These are phyloP conservation scores for Protobothrops flavoviridis DNA, from an alignment of 2,113 vertebrate species.

Conservation along the genomic window DNA sequence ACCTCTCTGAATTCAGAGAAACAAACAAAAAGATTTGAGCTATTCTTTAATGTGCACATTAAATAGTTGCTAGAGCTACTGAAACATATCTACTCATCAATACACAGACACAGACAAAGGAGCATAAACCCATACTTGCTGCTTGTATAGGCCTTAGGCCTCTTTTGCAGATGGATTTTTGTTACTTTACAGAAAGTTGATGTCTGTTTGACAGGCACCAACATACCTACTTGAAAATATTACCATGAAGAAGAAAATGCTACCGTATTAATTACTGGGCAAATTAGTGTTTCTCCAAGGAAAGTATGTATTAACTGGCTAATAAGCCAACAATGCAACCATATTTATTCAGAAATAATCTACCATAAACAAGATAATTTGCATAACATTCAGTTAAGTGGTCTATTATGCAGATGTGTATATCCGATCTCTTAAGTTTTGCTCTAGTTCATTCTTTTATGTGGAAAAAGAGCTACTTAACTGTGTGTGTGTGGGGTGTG, in stretches of 20 bases:
- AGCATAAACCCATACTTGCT: neutral
- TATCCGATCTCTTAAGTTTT: neutral
- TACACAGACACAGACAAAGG: neutral
- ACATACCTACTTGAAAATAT: neutral
- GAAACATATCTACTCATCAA: neutral
- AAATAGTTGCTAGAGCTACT: neutral
- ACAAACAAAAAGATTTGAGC: too few relatives aligned
- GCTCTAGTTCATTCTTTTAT: neutral
- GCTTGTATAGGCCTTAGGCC: neutral
- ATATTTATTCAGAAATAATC: neutral
- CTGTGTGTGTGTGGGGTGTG: neutral
- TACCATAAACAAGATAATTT: neutral
- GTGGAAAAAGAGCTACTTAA: neutral
- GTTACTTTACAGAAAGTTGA: neutral
- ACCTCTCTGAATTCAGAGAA: neutral
- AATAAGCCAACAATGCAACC: neutral
- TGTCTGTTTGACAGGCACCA: neutral
- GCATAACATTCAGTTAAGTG: neutral
- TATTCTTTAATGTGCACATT: neutral
- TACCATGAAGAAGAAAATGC: neutral
- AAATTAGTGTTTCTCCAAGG: neutral
- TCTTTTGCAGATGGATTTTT: neutral
- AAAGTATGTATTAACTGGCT: neutral
- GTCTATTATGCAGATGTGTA: neutral
- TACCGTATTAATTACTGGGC: too few relatives aligned